These are phyloP conservation scores for Acropora yongei DNA, from an alignment of 64 coral and sea anemone species.

Conservation along the genomic window DNA sequence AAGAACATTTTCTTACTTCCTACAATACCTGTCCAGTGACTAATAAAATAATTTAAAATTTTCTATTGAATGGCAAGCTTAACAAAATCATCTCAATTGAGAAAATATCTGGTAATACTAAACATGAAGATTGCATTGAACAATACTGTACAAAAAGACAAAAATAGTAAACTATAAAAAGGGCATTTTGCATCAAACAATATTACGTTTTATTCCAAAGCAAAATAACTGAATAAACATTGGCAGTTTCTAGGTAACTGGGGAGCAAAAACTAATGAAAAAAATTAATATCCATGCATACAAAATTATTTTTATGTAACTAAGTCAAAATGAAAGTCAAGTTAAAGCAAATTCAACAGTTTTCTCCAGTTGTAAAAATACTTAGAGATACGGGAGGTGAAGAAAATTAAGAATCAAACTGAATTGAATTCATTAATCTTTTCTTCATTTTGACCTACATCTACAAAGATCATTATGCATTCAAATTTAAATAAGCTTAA, in stretches of 20 bases:
- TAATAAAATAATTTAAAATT: too few relatives aligned
- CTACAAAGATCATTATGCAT: neutral
- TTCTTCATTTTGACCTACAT: too few relatives aligned
- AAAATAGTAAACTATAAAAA: too few relatives aligned
- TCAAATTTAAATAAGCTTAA: neutral
- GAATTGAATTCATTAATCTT: neutral
- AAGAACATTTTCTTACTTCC: neutral
- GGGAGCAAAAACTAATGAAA: neutral
- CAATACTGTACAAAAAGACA: too few relatives aligned
- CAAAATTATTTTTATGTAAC: neutral
- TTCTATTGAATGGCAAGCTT: too few relatives aligned
- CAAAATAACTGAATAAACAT: constrained; percentile 20
- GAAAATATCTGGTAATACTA: neutral
- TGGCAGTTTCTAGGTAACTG: constrained; percentile 17
- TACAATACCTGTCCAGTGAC: too few relatives aligned
- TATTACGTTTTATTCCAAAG: neutral
- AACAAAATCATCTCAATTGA: too few relatives aligned
- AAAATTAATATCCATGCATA: neutral
- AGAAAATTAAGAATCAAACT: too few relatives aligned
- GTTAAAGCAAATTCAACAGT: neutral
- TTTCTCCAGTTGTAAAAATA: too few relatives aligned
- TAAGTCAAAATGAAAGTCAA: neutral
- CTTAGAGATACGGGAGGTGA: too few relatives aligned
- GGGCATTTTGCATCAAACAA: too few relatives aligned
- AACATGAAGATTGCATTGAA: neutral